Percentiles rank a stretch among this genome's conserved stretches.
Evolutionary conservation across 23 tunicate genomes (phyloP).

Genomic region (Diplosoma virens): DNA sequence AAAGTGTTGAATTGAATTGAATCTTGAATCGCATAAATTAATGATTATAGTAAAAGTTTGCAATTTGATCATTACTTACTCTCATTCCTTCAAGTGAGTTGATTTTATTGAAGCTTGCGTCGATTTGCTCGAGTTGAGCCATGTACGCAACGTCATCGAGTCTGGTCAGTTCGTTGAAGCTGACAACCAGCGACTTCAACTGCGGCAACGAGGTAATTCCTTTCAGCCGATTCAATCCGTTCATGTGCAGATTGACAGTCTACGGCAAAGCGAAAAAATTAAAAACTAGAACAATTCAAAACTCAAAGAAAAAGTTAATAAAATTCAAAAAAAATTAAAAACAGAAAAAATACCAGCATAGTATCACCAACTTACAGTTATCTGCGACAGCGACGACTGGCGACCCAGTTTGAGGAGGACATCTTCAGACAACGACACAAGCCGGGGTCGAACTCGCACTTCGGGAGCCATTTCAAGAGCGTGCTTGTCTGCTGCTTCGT

Average conservation of each 20-base stretch:
- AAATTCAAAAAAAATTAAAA: background rate
- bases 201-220: constrained; percentile 68
- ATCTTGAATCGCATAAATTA: too few species aligned
- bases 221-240: constrained; percentile 78
- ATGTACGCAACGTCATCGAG: constrained; percentile 91
- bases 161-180: constrained; percentile 85
- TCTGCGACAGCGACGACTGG: constrained; percentile 58
- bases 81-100: constrained; percentile 95
- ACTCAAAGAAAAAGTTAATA: background rate
- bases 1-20: too few species aligned
- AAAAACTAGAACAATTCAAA: background rate
- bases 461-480: constrained; percentile 49
- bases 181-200: constrained; percentile 54
- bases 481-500: constrained; percentile 38
- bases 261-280: background rate
- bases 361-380: constrained; percentile 51
- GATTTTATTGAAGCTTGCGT: constrained; percentile 90
- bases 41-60: too few species aligned
- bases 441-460: constrained; percentile 68
- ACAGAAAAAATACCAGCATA: background rate
- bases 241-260: constrained; percentile 81
- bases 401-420: constrained; percentile 78
- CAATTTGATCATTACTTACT: constrained; percentile 44
- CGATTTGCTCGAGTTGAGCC: constrained; percentile 63
- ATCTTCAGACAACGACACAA: constrained; percentile 66